These are phyloP conservation scores for Centropyge bicolor DNA, from an alignment of 2,797 vertebrate species.

Conservation along the genomic window DNA sequence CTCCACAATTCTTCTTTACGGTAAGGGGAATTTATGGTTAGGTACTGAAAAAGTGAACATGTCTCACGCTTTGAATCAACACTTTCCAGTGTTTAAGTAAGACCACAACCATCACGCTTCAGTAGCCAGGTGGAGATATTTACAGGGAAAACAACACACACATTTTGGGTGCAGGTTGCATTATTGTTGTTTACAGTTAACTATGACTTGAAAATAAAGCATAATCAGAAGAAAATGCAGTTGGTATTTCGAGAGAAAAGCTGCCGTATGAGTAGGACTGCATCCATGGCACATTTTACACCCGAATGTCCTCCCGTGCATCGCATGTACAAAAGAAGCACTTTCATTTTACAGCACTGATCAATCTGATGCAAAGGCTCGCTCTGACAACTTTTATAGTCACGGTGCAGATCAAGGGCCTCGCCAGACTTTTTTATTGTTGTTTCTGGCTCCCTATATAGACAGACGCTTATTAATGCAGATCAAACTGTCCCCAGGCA, in stretches of 20 bases:
- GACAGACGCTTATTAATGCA: conserved; percentile 63
- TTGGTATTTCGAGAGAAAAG: conserved; percentile 13
- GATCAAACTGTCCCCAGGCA: conserved; percentile 59
- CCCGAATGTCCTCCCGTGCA: conserved; percentile 27
- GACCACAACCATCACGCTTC: background rate
- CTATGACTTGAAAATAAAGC: conserved; percentile 8
- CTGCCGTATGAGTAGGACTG: conserved; percentile 18
- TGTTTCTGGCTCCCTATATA: conserved; percentile 56
- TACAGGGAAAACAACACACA: background rate
- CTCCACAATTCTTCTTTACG: background rate
- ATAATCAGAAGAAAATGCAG: background rate
- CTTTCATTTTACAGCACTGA: conserved; percentile 62
- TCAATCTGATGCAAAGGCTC: conserved; percentile 47
- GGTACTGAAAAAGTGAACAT: background rate
- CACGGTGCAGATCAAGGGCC: conserved; percentile 57
- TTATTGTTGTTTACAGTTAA: background rate
- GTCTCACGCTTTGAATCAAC: background rate
- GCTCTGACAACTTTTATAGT: conserved; percentile 64
- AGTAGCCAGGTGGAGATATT: background rate
- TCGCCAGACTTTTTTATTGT: conserved; percentile 68
- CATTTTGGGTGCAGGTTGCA: background rate
- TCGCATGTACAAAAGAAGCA: conserved; percentile 42
- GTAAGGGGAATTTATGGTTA: background rate
- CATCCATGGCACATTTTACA: conserved; percentile 38
- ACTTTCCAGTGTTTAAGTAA: background rate